Evolutionary conservation across 2,888 invertebrate genomes (phyloP).

Genomic region (Rotaria macrura): DNA sequence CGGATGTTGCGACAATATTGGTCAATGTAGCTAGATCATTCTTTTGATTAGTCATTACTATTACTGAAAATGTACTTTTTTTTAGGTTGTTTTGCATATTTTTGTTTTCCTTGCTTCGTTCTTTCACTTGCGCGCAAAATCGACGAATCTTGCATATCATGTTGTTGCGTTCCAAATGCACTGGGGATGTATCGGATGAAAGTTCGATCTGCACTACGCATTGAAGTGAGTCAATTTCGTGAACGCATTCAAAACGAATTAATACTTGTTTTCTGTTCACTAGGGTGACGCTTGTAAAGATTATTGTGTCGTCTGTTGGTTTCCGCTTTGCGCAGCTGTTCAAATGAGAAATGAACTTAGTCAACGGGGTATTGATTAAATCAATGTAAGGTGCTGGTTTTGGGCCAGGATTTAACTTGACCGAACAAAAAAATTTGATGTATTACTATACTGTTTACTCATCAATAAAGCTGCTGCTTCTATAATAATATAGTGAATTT

Average conservation of each 20-base stretch:
- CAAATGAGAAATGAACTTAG: background rate
- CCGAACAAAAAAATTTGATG: no score
- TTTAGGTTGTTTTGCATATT: background rate
- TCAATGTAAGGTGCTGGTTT: background rate
- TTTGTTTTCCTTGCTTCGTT: background rate
- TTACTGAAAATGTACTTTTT: no score
- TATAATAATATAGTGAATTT: no score
- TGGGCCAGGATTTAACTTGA: no score
- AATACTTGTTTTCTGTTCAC: background rate
- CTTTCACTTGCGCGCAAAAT: background rate
- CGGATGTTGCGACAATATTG: no score
- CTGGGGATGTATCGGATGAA: background rate
- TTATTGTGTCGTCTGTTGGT: background rate
- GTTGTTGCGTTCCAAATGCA: background rate
- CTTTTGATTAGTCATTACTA: no score
- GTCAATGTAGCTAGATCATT: no score
- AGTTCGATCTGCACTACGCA: background rate
- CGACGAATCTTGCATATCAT: background rate
- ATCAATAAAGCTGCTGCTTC: no score
- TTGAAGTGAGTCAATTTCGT: background rate
- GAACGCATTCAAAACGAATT: background rate
- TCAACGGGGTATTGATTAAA: background rate
- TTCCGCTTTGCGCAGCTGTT: background rate
- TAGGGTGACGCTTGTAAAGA: background rate
- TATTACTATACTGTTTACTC: no score